Percentiles rank a stretch among this genome's conserved stretches.
Evolutionary conservation across 2,113 vertebrate genomes (phyloP).

Genomic region (Pollachius pollachius): DNA sequence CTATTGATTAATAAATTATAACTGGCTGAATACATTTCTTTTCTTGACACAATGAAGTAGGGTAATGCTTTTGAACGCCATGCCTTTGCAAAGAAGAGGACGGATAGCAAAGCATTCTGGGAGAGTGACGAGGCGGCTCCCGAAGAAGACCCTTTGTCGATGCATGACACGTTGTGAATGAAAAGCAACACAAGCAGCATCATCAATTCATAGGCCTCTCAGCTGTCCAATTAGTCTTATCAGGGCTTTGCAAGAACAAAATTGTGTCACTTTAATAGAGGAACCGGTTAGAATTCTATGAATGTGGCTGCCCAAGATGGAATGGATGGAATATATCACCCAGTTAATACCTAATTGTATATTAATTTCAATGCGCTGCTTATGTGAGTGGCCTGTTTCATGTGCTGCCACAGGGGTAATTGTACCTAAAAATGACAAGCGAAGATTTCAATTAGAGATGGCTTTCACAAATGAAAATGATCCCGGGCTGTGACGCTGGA

Average conservation of each 20-base stretch:
- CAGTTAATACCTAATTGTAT: conserved; percentile 66
- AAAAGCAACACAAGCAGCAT: conserved; percentile 59
- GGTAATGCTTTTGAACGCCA: too few species aligned
- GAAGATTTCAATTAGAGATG: conserved; percentile 70
- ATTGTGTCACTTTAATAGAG: conserved; percentile 61
- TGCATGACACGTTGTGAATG: conserved; percentile 56
- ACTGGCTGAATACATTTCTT: too few species aligned
- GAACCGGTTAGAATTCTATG: conserved; percentile 55
- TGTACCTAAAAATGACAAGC: conserved; percentile 53
- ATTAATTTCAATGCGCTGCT: conserved; percentile 59
- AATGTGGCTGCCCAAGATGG: conserved; percentile 46
- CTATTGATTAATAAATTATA: too few species aligned
- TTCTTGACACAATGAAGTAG: too few species aligned
- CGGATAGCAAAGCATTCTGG: too few species aligned
- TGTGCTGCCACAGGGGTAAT: conserved; percentile 27
- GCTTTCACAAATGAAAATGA: conserved; percentile 53
- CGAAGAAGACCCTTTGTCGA: conserved; percentile 41
- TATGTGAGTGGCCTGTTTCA: conserved; percentile 47
- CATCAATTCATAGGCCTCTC: conserved; percentile 62
- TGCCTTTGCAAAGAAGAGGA: too few species aligned
- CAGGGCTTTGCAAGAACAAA: conserved; percentile 66
- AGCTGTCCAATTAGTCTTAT: conserved; percentile 73
- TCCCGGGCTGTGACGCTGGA: conserved; percentile 30
- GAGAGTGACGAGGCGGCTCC: too few species aligned
- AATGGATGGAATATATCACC: conserved; percentile 56